A percentile compares a stretch with the other conserved stretches of the same genome.
Conservation (phyloP, 2,888 invertebrate genomes). For the Apocheima hispidaria region DNA sequence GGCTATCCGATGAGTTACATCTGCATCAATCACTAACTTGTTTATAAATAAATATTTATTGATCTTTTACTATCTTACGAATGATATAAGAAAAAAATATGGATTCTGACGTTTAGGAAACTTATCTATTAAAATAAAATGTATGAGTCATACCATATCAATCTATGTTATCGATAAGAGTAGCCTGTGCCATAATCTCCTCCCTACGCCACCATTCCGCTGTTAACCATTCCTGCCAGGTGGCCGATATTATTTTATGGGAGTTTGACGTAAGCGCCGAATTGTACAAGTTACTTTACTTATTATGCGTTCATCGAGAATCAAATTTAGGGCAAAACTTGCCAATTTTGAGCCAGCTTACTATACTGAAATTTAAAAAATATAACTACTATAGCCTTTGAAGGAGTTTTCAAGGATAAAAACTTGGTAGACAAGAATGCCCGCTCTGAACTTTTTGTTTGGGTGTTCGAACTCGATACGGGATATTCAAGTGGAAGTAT, state of each 20-base stretch:
- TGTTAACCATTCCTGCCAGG: conserved; percentile 43
- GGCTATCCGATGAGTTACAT: too few species aligned
- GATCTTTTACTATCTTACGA: too few species aligned
- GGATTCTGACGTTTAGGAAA: too few species aligned
- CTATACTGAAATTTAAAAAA: conserved; percentile 21
- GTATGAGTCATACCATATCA: too few species aligned
- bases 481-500: not conserved
- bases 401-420: conserved; percentile 28
- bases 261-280: conserved; percentile 48
- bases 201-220: conserved; percentile 14
- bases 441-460: conserved; percentile 25
- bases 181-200: not conserved
- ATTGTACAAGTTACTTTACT: conserved; percentile 49
- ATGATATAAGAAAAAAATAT: too few species aligned
- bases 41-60: too few species aligned
- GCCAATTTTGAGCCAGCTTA: not conserved
- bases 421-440: conserved; percentile 27
- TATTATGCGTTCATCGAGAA: conserved; percentile 46
- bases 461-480: conserved; percentile 15
- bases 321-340: conserved; percentile 33
- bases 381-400: conserved; percentile 9
- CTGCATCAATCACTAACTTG: too few species aligned
- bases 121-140: too few species aligned
- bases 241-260: conserved; percentile 59
- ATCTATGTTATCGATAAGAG: not conserved